Percentiles rank a stretch among this genome's conserved stretches.
These are phyloP conservation scores for Ictalurus furcatus DNA, from an alignment of 2,113 vertebrate species.

Conservation along the genomic window DNA sequence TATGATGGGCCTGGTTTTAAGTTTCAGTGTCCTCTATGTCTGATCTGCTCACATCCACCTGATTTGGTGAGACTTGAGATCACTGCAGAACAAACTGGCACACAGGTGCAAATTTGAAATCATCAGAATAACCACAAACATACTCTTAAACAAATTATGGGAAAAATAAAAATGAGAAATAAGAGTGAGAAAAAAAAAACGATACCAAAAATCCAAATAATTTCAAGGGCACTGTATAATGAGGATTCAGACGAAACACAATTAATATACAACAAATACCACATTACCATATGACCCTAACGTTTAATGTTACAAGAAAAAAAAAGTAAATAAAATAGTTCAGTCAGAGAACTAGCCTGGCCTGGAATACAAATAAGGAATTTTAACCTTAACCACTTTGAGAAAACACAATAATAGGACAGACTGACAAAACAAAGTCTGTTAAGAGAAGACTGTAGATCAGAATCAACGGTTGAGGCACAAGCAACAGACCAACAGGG, in stretches of 20 bases:
- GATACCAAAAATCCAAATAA: neutral
- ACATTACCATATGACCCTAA: neutral
- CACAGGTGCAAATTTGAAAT: neutral
- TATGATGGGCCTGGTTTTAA: neutral
- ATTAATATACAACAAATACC: too few species aligned
- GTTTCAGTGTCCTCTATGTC: neutral
- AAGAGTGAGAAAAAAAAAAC: neutral
- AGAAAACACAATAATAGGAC: constrained; percentile 66
- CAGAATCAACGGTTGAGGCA: constrained; percentile 69
- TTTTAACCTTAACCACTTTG: constrained; percentile 39
- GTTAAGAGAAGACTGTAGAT: constrained; percentile 65
- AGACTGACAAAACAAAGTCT: constrained; percentile 68
- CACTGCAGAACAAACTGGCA: constrained; percentile 8
- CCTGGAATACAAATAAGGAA: constrained; percentile 6
- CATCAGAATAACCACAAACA: neutral
- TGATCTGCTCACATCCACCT: neutral
- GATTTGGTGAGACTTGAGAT: neutral
- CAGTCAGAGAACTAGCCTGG: neutral
- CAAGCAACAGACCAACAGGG: constrained; percentile 79
- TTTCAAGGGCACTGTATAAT: neutral
- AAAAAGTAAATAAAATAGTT: neutral
- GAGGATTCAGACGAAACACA: neutral
- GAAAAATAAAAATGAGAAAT: neutral
- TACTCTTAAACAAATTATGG: neutral
- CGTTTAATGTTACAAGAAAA: neutral